phyloP scores from a whole-genome alignment of 2,797 vertebrate species.

The Sebastes iracundus region DNA sequence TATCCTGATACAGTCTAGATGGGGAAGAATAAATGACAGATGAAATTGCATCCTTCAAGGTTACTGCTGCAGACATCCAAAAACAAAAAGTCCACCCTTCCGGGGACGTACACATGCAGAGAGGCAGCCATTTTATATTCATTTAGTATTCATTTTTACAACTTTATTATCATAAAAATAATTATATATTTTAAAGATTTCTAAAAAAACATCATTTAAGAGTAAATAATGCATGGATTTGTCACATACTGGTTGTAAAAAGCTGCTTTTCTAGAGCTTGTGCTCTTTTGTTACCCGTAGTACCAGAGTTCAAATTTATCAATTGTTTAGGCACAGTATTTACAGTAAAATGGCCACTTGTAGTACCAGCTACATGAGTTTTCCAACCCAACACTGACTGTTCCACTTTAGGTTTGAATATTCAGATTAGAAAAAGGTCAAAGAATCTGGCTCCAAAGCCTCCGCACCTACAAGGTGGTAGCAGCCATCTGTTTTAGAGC shows the following conservation, averaged over 20 bases:
- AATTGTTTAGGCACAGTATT: conserved; percentile 33
- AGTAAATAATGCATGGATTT: conserved; percentile 5
- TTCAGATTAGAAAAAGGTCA: conserved; percentile 70
- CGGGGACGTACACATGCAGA: conserved; percentile 99
- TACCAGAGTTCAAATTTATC: conserved; percentile 4
- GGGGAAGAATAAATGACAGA: conserved; percentile 99
- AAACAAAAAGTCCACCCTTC: conserved; percentile 99
- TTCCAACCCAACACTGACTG: conserved; percentile 87
- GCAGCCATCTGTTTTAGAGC: conserved; percentile 62
- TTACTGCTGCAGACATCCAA: conserved; percentile 99
- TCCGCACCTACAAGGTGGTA: conserved; percentile 77
- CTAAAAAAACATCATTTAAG: neutral
- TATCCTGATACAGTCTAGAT: conserved; percentile 99
- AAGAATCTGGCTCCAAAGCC: conserved; percentile 66
- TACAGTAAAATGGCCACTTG: conserved; percentile 97
- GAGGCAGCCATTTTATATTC: conserved; percentile 94
- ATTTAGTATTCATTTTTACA: neutral
- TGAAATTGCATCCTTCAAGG: conserved; percentile 99
- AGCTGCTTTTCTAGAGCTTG: conserved; percentile 12
- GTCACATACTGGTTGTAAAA: neutral
- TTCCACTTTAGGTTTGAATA: conserved; percentile 6
- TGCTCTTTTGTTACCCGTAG: neutral
- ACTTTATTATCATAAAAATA: conserved; percentile 6
- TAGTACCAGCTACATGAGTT: conserved; percentile 94
- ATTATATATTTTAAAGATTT: conserved; percentile 1